Evolutionary conservation across 2,797 vertebrate genomes (phyloP).

Genomic region (Anguilla pacifica): DNA sequence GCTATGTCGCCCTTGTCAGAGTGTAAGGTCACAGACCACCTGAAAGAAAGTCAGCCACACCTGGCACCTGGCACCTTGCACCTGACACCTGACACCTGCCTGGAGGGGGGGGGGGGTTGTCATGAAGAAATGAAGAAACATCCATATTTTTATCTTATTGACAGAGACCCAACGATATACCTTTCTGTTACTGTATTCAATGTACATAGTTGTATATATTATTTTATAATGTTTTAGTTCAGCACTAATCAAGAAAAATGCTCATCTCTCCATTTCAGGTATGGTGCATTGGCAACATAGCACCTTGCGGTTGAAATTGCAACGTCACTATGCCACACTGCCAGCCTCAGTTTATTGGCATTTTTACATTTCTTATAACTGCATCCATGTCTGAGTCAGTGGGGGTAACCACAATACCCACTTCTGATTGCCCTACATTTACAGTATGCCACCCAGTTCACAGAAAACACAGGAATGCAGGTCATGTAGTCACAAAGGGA

Average conservation of each 20-base stretch:
- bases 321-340: neutral
- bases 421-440: conserved; percentile 15
- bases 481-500: neutral
- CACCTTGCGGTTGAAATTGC: neutral
- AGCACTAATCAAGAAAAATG: too few species aligned
- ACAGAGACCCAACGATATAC: too few species aligned
- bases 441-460: conserved; percentile 28
- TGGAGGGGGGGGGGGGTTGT: too few species aligned
- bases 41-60: too few species aligned
- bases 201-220: too few species aligned
- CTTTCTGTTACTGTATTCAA: too few species aligned
- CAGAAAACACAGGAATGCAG: neutral
- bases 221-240: too few species aligned
- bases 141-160: too few species aligned
- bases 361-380: neutral
- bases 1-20: too few species aligned
- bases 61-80: too few species aligned
- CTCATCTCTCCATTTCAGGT: neutral
- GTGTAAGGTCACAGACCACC: neutral
- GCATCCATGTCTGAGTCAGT: neutral
- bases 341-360: neutral
- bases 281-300: neutral
- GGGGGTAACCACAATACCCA: conserved; percentile 23
- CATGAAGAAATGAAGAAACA: too few species aligned
- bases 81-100: too few species aligned